A percentile compares a stretch with the other conserved stretches of the same genome.
phyloP scores from a whole-genome alignment of 2,113 vertebrate genomes.

The Eleginops maclovinus region DNA sequence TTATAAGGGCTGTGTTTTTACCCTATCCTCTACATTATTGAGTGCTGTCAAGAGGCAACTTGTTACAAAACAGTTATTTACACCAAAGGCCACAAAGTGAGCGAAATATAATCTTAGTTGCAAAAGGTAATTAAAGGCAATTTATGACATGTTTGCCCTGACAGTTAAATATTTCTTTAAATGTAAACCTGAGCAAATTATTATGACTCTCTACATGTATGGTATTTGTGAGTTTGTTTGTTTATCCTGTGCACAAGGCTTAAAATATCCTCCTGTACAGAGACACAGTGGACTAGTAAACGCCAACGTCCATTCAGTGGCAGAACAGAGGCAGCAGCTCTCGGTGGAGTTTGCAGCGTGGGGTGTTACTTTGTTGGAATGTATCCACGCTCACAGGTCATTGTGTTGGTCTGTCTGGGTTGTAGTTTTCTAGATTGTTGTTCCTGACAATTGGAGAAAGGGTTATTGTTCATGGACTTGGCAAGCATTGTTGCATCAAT shows the following conservation, averaged over 20 bases:
- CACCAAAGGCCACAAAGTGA: conserved; percentile 25
- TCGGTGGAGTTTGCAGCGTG: conserved; percentile 36
- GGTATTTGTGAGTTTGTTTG: conserved; percentile 25
- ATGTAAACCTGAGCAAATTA: neutral
- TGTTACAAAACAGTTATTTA: conserved; percentile 67
- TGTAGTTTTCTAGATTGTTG: conserved; percentile 39
- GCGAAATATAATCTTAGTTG: conserved; percentile 6
- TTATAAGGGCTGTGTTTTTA: conserved; percentile 64
- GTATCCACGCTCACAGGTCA: conserved; percentile 52
- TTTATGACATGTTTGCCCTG: neutral
- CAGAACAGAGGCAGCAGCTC: conserved; percentile 35
- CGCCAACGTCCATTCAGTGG: conserved; percentile 24
- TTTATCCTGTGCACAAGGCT: conserved; percentile 14
- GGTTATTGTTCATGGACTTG: conserved; percentile 15
- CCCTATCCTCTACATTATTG: conserved; percentile 68
- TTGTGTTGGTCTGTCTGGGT: conserved; percentile 62
- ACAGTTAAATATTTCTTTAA: neutral
- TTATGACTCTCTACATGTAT: neutral
- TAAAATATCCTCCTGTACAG: conserved; percentile 13
- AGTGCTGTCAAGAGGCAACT: conserved; percentile 59
- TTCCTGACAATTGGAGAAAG: conserved; percentile 16
- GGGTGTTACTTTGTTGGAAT: conserved; percentile 60
- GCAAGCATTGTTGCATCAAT: conserved; percentile 16
- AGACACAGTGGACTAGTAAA: conserved; percentile 20
- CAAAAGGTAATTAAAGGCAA: neutral